phyloP scores from a whole-genome alignment of 1,140 invertebrate genomes.

The Eupristina koningsbergeri region DNA sequence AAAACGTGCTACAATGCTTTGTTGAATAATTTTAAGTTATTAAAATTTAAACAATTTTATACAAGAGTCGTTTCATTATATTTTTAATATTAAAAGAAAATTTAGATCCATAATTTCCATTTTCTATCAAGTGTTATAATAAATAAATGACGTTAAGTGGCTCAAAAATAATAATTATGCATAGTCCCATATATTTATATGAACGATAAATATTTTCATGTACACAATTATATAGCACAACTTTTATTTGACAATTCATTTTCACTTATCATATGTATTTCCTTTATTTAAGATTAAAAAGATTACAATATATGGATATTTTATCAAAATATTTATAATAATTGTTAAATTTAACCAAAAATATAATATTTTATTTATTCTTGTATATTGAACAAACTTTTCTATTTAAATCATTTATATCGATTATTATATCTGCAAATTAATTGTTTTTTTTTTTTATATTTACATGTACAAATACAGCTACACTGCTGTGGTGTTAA shows the following conservation, averaged over 20 bases:
- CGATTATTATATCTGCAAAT: background rate
- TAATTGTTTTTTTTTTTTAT: constrained; percentile 60
- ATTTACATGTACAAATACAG: too few species aligned
- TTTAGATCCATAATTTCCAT: background rate
- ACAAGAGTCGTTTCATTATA: background rate
- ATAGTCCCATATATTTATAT: background rate
- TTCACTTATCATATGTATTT: too few species aligned
- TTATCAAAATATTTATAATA: background rate
- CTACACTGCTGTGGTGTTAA: constrained; percentile 89
- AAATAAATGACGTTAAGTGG: background rate
- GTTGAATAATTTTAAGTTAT: too few species aligned
- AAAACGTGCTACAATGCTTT: too few species aligned
- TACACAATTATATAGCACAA: too few species aligned
- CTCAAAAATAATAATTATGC: background rate
- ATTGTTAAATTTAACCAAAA: background rate
- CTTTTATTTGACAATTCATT: too few species aligned
- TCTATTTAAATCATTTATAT: background rate
- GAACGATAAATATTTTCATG: too few species aligned
- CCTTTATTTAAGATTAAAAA: too few species aligned
- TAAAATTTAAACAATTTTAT: too few species aligned
- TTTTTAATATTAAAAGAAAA: background rate
- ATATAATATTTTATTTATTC: background rate
- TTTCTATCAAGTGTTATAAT: too few species aligned
- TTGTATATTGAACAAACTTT: background rate
- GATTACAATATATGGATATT: too few species aligned